These are phyloP conservation scores for Cynopterus brachyotis DNA, from an alignment of 2,113 vertebrate genomes.

Conservation along the genomic window DNA sequence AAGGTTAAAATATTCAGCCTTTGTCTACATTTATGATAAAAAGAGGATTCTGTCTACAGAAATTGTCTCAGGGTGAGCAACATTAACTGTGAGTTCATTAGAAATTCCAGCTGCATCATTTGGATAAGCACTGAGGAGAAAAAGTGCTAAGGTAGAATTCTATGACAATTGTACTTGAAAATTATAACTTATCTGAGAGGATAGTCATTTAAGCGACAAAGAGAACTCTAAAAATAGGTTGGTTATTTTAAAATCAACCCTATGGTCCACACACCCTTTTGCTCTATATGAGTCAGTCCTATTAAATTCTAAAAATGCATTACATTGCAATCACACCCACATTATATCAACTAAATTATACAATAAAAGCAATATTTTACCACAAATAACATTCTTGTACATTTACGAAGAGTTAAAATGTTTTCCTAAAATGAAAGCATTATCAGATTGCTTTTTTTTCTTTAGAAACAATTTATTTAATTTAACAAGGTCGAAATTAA, in stretches of 20 bases:
- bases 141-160: background rate
- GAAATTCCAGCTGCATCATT: background rate
- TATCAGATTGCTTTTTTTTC: background rate
- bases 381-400: background rate
- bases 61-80: background rate
- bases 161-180: constrained; percentile 32
- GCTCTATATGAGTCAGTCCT: constrained; percentile 24
- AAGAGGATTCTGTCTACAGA: background rate
- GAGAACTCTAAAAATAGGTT: background rate
- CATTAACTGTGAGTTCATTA: background rate
- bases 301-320: constrained; percentile 25
- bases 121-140: background rate
- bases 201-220: constrained; percentile 48
- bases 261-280: background rate
- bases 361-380: background rate
- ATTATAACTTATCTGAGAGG: constrained; percentile 39
- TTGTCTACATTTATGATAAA: background rate
- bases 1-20: background rate
- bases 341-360: background rate
- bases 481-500: background rate
- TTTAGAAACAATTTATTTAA: background rate
- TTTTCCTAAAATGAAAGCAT: background rate
- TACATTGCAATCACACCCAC: background rate
- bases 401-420: background rate
- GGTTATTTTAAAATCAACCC: constrained; percentile 42